Base-by-base conservation (phyloP, 2,888 invertebrate genomes). In the Acleris laterana region DNA sequence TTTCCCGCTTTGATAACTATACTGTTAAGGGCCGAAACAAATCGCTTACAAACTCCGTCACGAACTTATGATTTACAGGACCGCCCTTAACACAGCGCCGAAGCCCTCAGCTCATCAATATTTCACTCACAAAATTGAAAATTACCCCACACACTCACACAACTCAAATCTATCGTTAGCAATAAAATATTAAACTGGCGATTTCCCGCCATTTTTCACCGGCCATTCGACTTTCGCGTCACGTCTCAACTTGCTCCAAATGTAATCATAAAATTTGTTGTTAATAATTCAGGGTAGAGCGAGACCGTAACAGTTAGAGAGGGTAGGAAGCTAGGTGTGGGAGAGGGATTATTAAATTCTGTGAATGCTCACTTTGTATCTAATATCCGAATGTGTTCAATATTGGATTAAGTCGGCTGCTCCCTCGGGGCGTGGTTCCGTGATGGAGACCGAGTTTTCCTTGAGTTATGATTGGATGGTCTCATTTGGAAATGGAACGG, bases 311-410 rank as follows among this genome's bases (percentile, higher is more conserved):
- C 50, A 5, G 81, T 49, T 51, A 63, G 82, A 81, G 63, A 44
- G 79, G 70, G 84, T 82, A 64, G 69, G 72, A 61, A 56, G 66
- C 74, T 70, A 81, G 81, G 83, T 81, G 85, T 81, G 86, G 84
- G 86, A 82, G 87, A 75, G 77, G 81, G 90, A 89, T 93, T 92
- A 92, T 92, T 91, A 91, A 93, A 92, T 92, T 92, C 90, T 86
- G 89, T 89, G 91, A 92, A 91, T 93, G 91, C 83, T 91, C 92
- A 91, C 88, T 91, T 91, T 92, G 92, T 93, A 90, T 92, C 90
- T 91, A 93, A 91, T 93, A 91, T 92, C 86, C 85, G 90, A 89
- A 90, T 89, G 91, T 89, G 89, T 90, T 93, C 90, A 93, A 92
- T 93, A 93, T 93, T 93, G 89, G 91, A 93, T 92, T 91, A 92